Conservation (phyloP, 2,888 invertebrate species). For the Drosophila ochracea region DNA sequence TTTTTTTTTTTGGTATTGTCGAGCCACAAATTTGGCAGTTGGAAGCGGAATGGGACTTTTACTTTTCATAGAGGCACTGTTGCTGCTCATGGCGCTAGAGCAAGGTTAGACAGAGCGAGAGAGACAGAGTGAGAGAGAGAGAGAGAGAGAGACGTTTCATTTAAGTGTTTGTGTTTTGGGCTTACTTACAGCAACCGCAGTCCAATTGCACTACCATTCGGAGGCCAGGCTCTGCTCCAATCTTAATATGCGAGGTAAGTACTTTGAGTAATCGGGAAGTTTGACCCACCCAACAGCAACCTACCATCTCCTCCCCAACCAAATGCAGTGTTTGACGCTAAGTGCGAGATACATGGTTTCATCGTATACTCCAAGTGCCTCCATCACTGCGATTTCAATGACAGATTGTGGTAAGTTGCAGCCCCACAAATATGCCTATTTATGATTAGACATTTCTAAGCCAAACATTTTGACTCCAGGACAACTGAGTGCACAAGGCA, state of each 20-base stretch:
- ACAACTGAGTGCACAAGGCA: neutral
- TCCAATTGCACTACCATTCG: constrained; percentile 4
- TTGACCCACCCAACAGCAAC: neutral
- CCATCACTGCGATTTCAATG: neutral
- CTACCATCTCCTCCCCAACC: neutral
- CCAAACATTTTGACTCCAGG: constrained; percentile 3
- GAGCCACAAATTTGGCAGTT: constrained; percentile 32
- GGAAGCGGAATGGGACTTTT: constrained; percentile 57
- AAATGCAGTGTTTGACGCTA: neutral
- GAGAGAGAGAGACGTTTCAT: neutral
- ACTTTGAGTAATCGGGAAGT: neutral
- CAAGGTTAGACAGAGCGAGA: neutral
- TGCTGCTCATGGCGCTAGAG: constrained; percentile 18
- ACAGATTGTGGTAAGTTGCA: neutral
- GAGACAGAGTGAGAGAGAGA: rapidly evolving
- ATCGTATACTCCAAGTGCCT: neutral
- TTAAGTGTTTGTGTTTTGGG: neutral
- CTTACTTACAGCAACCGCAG: constrained; percentile 16
- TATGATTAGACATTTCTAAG: neutral
- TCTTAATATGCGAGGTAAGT: constrained; percentile 25
- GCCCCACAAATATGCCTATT: neutral
- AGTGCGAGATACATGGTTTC: neutral
- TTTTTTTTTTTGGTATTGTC: neutral
- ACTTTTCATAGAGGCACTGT: constrained; percentile 47
- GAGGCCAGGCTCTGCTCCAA: constrained; percentile 28